phyloP scores from a whole-genome alignment of 2,113 vertebrate species.

The Nothocercus julius region DNA sequence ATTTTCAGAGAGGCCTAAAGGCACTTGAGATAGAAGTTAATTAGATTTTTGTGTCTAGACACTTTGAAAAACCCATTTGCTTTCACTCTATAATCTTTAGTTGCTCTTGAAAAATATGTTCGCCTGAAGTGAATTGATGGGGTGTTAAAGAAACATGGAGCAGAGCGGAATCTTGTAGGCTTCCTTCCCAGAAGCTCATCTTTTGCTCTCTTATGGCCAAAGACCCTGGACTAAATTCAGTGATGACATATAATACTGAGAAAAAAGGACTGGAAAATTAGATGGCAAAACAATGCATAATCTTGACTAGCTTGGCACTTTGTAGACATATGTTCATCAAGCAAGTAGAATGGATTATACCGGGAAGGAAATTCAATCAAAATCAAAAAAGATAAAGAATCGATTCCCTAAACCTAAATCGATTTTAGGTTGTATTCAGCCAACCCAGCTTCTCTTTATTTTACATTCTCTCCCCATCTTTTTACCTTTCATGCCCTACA shows the following conservation, averaged over 20 bases:
- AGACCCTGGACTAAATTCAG: not conserved
- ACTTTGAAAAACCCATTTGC: not conserved
- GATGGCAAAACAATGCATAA: not conserved
- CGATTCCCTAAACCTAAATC: too few relatives aligned
- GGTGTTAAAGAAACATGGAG: not conserved
- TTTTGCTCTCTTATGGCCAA: not conserved
- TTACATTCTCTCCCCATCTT: not conserved
- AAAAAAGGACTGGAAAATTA: not conserved
- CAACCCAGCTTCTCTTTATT: not conserved
- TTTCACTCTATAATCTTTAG: not conserved
- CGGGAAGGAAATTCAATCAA: not conserved
- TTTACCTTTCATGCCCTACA: not conserved
- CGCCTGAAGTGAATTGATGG: not conserved
- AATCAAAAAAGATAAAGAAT: not conserved
- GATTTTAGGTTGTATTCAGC: not conserved
- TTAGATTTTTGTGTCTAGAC: conserved; percentile 10
- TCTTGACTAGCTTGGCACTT: not conserved
- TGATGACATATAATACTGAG: not conserved
- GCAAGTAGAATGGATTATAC: not conserved
- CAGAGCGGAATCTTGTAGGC: not conserved
- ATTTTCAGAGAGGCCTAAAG: not conserved
- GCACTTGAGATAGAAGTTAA: conserved; percentile 43
- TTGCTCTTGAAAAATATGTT: not conserved
- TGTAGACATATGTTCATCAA: not conserved
- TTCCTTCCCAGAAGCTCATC: not conserved